Conservation (phyloP, 2,797 vertebrate species). For the Platalea minor region DNA sequence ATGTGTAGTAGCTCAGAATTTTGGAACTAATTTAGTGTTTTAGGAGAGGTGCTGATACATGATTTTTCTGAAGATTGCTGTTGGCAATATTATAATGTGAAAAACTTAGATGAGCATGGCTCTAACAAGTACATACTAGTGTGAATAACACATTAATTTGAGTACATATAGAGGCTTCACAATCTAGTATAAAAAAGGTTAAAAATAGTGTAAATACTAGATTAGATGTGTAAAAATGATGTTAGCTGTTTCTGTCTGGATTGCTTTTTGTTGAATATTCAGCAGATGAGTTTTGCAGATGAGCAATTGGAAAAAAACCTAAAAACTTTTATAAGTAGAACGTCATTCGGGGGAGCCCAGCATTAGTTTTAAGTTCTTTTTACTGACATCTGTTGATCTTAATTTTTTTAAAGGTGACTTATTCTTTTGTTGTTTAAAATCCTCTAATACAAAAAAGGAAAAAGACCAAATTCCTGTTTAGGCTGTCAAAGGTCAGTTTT, state of each 20-base stretch:
- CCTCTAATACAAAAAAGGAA: background rate
- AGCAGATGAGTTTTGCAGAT: background rate
- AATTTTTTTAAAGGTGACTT: background rate
- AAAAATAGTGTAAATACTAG: background rate
- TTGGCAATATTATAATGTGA: background rate
- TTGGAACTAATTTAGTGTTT: background rate
- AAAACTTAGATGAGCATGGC: background rate
- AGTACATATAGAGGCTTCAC: background rate
- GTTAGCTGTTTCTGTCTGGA: background rate
- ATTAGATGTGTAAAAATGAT: background rate
- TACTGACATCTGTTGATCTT: background rate
- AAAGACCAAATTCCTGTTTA: background rate
- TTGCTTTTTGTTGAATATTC: background rate
- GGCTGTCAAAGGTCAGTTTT: slow-evolving; percentile 27
- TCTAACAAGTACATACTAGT: background rate
- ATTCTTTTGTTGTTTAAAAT: background rate
- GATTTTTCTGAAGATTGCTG: background rate
- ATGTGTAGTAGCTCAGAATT: background rate
- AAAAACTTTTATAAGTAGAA: background rate
- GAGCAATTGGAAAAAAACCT: background rate
- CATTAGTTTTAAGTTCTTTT: background rate
- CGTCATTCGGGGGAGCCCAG: background rate
- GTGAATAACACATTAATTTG: background rate
- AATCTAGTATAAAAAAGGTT: background rate
- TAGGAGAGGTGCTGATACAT: background rate